Evolutionary conservation across 2,797 vertebrate species (phyloP).

Genomic region (Semaprochilodus insignis): DNA sequence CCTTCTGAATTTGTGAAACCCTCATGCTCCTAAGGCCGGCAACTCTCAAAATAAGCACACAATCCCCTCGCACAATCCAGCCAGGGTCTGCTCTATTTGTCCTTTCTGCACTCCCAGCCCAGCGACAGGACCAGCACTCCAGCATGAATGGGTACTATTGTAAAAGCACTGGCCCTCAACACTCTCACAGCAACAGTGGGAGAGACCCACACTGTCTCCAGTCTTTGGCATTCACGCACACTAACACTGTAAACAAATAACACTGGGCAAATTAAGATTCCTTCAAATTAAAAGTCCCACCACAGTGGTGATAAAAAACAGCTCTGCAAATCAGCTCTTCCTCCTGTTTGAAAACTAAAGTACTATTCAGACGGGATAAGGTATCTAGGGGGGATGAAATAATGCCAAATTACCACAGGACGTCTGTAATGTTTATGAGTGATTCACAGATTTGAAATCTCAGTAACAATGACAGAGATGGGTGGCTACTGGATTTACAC

Average conservation of each 20-base stretch:
- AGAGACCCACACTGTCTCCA: background rate
- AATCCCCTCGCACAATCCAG: background rate
- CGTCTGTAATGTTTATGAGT: no score
- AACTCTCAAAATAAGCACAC: background rate
- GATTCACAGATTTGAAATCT: no score
- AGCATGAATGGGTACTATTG: slow-evolving; percentile 8
- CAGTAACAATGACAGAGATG: no score
- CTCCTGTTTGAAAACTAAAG: no score
- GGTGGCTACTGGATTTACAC: no score
- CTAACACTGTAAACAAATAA: background rate
- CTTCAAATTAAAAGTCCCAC: slow-evolving; percentile 1
- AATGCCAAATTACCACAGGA: no score
- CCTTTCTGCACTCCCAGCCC: background rate
- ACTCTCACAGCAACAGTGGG: background rate
- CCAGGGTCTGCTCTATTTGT: background rate
- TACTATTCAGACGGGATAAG: no score
- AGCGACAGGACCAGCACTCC: background rate
- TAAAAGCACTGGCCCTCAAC: background rate
- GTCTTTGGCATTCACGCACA: background rate
- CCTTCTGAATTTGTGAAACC: background rate
- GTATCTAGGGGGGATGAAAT: no score
- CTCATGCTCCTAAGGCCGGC: background rate
- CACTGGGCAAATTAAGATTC: background rate
- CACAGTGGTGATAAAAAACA: background rate
- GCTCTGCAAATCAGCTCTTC: no score